Base-by-base conservation (phyloP, 2,888 invertebrate genomes). In the Parnassius apollo region DNA sequence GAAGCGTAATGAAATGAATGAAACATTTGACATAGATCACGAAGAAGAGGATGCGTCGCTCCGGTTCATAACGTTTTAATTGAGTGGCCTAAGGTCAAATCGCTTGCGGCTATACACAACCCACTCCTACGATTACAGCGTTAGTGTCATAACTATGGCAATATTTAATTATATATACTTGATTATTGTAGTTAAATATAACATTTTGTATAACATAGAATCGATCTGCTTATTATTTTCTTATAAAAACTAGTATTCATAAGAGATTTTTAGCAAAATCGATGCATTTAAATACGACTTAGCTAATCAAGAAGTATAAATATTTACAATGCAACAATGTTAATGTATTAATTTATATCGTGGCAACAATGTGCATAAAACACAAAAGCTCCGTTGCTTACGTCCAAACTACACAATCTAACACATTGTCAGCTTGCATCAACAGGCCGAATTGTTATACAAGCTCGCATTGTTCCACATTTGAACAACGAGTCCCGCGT, bases 1-100 rank as follows among this genome's bases (percentile, higher is more conserved):
- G 52, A 45, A 42, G 50, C 42, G 56, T 49, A 61, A 61, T 51
- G 61, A 58, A 18, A 58, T 54, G 54, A 60, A 64, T 60, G 64
- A 60, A 60, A 64, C 60, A 64, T 64, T 60, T 65, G 52, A 57
- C 62, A 75, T 73, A 75, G 75, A 72, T 73, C 72, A 75, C 73
- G 60, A 60, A 69, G 67, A 66, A 69, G 79, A 75, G 73, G 62
- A 63, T 71, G 75, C 73, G 69, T 68, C 69, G 73, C 75, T 75
- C 76, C 77, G 75, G 74, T 77, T 76, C 78, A 77, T 78, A 82
- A 81, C 85, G 82, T 88, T 87, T 88, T 91, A 91, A 91, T 91
- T 90, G 85, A 87, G 74, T 73, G 83, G 83, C 76, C 88, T 82
- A 88, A 91, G 91, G 91, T 91, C 91, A 89, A 91, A 91, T 91